Base-by-base conservation (phyloP, 1,140 invertebrate species). In the Kradibia gibbosae region DNA sequence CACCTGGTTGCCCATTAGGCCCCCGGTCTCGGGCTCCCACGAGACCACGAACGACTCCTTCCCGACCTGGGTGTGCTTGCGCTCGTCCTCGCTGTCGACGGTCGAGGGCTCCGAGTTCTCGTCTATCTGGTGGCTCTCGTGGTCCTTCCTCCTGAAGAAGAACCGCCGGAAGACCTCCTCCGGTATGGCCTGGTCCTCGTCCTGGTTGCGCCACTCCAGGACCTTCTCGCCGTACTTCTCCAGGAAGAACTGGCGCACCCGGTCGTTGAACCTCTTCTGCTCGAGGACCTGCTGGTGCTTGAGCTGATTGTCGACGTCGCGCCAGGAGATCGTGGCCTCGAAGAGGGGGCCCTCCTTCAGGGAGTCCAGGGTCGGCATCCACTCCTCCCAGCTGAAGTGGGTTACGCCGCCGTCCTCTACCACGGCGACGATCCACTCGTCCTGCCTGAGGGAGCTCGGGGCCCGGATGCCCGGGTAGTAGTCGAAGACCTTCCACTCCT, bases 1-100 rank as follows among this genome's bases (percentile, higher is more conserved):
- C 2, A 90, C 90, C 81, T 91, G 91, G 60, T 91, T 91, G 4
- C 90, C 91, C 88, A 88, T 91, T 0, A 90, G 82, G 25, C 91
- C 90, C 0, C 91, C 90, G 1, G 89, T 85, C 62, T 90, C 88
- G 0, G 90, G 88, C 45, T 90, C 88, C 91, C 91, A 91, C 10
- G 90, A 89, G 0, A 91, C 89, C 10, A 91, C 87, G 60, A 87
- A 91, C 0, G 88, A 88, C 60, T 89, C 85, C 50, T 88, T 81
- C 0, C 31, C 82, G 0, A 82, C 57, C 7, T 84, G 78, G 7
- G 76, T 82, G 48, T 53, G 28, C 4, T 80, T 81, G 0, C 78
- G 11, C n/a, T 86, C 83, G 3, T 85, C 80, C 42, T 85, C 82
- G 28, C 62, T 75, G 13, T 70, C 74, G 0, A 82, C 50, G 25